Evolutionary conservation across 2,797 vertebrate genomes (phyloP), one percentile per base, ranked within the genome.

Genomic region (Arrhamphus sclerolepis): DNA sequence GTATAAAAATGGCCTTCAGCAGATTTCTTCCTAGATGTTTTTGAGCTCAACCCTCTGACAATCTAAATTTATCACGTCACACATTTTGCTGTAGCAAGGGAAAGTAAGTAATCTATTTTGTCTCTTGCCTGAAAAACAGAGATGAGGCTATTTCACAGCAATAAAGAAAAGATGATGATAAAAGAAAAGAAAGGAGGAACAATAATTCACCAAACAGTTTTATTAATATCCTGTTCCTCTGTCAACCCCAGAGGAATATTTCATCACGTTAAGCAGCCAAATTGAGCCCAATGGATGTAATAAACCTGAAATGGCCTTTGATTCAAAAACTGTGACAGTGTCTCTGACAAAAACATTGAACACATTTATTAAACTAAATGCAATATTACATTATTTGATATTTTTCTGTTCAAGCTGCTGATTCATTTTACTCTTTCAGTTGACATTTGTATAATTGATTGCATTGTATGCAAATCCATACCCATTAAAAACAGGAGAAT

Each of bases 141-240:
- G 16, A 70, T 75, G 26, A n/a, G 65, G 22, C 56, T 77, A 19
- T 76, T 82, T 82, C 50, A 69, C 46, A 40, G 71, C 19, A 19
- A 66, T 82, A 58, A 84, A 75, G 48, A 53, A 63, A 69, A 62
- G 50, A 72, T 62, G 72, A 71, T 34, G 59, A 76, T 66, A 43
- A 76, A 70, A 75, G 62, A 78, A 73, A 75, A n/a, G 65, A 62
- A 61, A 60, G 65, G 14, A 56, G 39, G 46, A 39, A 64, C 67
- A 66, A 66, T 77, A 75, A 74, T 69, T 87, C 72, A 80, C 50
- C 48, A 65, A 68, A 78, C 70, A 53, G 57, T 78, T 80, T 80
- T 78, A 70, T 82, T 82, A 79, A 85, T 84, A 82, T 82, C 76
- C 70, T 62, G 75, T 72, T 75, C 34, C 26, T 56, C 62, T 63